phyloP scores from a whole-genome alignment of 2,113 vertebrate genomes.

The Cyanoderma ruficeps region DNA sequence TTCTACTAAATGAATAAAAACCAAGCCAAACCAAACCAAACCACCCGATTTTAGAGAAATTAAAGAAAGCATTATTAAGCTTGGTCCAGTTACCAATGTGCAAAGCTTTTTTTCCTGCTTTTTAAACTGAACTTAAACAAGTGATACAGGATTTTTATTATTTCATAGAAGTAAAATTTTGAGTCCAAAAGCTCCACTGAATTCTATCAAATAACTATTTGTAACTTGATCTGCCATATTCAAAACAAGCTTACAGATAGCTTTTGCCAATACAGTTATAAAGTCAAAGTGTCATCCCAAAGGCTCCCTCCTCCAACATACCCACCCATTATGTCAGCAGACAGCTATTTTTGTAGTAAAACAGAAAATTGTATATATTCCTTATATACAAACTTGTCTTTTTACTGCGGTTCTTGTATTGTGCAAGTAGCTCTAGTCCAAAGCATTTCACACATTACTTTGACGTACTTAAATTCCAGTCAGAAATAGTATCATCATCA shows the following conservation, averaged over 20 bases:
- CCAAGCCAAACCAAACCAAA: not conserved
- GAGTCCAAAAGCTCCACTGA: not conserved
- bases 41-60: not conserved
- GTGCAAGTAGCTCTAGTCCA: not conserved
- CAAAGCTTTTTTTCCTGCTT: not conserved
- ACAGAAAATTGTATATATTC: not conserved
- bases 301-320: not conserved
- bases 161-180: not conserved
- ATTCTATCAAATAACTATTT: not conserved
- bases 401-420: not conserved
- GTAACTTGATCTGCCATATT: not conserved
- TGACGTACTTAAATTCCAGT: constrained; percentile 95
- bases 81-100: not conserved
- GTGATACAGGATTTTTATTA: not conserved
- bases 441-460: not conserved
- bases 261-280: not conserved
- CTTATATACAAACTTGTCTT: not conserved
- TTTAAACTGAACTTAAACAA: not conserved
- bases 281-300: not conserved
- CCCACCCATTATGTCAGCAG: not conserved
- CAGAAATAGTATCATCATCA: constrained; percentile 93
- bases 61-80: not conserved
- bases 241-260: not conserved
- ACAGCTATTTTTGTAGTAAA: not conserved
- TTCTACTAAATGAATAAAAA: not conserved